Evolutionary conservation across 2,797 vertebrate species (phyloP), one percentile per base, ranked within the genome.

Genomic region (Furcifer pardalis): DNA sequence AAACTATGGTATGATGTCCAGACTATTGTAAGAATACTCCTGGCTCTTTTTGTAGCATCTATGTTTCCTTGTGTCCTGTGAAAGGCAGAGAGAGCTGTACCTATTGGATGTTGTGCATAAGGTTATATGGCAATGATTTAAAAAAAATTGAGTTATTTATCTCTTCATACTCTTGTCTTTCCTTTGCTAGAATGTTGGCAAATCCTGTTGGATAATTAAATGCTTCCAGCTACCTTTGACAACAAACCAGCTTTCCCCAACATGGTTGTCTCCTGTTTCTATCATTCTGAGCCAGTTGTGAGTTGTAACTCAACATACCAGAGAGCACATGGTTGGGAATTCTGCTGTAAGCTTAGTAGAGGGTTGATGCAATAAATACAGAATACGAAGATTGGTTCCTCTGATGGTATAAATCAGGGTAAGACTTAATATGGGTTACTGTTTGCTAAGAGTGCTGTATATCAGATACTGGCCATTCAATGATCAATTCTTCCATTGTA

Each of bases 401-500:
- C 74, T 73, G 62, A 37, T 23, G 59, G 66, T 84, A 76, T 37
- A 37, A 85, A 81, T 76, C 32, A 44, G 63, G 83, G n/a, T 66
- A 3, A 52, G 49, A 66, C 62, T 0, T 44, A 79, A 80, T 88
- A 81, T 79, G 37, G 27, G 13, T 46, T 79, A 60, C 75, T 62
- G 13, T 46, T 12, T 75, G 68, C 52, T 89, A 82, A 87, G 30
- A 65, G 7, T 60, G 1, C 21, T 77, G 37, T 49, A 27, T 17
- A 74, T 86, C 86, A 86, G 87, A 59, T 86, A 40, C 79, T 72
- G 73, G 76, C 62, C 73, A 71, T 82, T 32, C 35, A 65, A 9
- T 32, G 19, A 40, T 40, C 25, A 76, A 4, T 79, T 74, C 77
- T 74, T 79, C 44, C 30, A 77, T 32, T 59, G 37, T 63, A 42